phyloP scores from a whole-genome alignment of 2,113 vertebrate genomes.

The Hippocampus barbouri region DNA sequence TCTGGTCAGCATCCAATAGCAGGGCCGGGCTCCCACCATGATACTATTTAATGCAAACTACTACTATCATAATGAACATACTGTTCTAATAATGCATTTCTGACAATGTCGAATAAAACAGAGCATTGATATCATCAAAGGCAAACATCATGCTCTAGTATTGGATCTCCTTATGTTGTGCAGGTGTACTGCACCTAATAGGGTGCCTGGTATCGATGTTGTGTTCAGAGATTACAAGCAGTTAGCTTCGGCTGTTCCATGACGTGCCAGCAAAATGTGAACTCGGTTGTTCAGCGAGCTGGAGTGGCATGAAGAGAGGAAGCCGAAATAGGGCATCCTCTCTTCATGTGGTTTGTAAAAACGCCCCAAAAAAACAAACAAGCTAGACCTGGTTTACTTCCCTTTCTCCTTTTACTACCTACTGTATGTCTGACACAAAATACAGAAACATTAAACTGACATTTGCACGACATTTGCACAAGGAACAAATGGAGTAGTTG shows the following conservation, averaged over 20 bases:
- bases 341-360: conserved; percentile 47
- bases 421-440: conserved; percentile 2
- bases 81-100: too few relatives aligned
- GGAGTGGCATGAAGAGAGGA: conserved; percentile 34
- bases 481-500: too few relatives aligned
- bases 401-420: conserved; percentile 13
- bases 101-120: too few relatives aligned
- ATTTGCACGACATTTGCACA: too few relatives aligned
- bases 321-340: conserved; percentile 50
- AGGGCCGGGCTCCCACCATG: too few relatives aligned
- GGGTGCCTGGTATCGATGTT: not conserved
- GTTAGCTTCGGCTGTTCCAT: not conserved
- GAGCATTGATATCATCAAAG: too few relatives aligned
- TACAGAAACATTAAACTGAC: not conserved
- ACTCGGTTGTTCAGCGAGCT: not conserved
- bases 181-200: not conserved
- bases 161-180: not conserved
- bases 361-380: conserved; percentile 46
- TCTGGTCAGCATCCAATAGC: too few relatives aligned
- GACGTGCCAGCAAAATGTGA: not conserved
- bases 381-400: conserved; percentile 42
- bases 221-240: too few relatives aligned
- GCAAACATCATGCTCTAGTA: not conserved
- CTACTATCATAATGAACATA: too few relatives aligned
- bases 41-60: too few relatives aligned